These are phyloP conservation scores for Chelidonichthys spinosus DNA, from an alignment of 2,797 vertebrate species.

Conservation along the genomic window DNA sequence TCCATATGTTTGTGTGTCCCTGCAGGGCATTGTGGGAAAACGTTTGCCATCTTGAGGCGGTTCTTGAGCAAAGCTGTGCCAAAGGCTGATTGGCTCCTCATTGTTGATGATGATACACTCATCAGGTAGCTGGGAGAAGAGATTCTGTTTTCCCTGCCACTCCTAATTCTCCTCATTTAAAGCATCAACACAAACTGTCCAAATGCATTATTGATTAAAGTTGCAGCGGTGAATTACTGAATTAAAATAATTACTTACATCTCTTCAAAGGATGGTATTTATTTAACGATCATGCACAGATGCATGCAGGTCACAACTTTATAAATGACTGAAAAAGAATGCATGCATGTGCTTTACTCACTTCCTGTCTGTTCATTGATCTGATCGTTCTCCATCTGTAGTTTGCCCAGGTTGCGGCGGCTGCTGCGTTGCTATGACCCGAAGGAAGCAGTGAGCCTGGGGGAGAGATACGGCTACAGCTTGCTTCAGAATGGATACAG, in stretches of 20 bases:
- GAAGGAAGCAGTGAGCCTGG: constrained; percentile 87
- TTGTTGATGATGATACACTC: constrained; percentile 93
- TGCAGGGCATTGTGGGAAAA: constrained; percentile 93
- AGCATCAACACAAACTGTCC: neutral
- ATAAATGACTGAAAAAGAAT: neutral
- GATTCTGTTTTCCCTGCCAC: neutral
- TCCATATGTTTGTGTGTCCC: constrained; percentile 6
- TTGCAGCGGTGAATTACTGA: neutral
- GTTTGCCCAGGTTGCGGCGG: constrained; percentile 87
- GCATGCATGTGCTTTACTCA: neutral
- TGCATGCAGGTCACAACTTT: neutral
- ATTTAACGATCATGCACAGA: neutral
- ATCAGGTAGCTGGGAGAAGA: constrained; percentile 86
- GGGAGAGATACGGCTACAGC: constrained; percentile 91
- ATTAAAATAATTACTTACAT: neutral
- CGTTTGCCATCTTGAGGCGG: constrained; percentile 91
- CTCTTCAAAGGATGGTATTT: neutral
- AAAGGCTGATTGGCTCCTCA: constrained; percentile 86
- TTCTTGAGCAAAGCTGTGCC: constrained; percentile 84
- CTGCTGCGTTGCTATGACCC: constrained; percentile 91
- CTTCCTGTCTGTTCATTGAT: constrained; percentile 6
- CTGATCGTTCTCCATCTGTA: constrained; percentile 50
- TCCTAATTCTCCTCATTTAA: neutral
- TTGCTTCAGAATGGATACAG: constrained; percentile 91
- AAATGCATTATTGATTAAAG: neutral